Percentiles rank a stretch among this genome's conserved stretches.
These are phyloP conservation scores for Origma solitaria DNA, from an alignment of 2,113 vertebrate genomes.

Conservation along the genomic window DNA sequence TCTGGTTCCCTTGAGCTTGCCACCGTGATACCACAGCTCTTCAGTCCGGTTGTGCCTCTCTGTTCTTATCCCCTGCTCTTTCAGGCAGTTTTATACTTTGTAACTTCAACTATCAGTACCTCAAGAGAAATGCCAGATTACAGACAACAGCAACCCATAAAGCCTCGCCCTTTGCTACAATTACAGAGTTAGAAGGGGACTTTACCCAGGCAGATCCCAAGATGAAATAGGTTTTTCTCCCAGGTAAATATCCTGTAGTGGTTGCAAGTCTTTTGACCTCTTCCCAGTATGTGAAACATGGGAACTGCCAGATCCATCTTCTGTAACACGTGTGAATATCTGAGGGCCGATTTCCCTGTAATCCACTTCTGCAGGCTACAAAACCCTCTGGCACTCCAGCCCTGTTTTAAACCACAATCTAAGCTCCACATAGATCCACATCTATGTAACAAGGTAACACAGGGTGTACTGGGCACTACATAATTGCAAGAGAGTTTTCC, in stretches of 20 bases:
- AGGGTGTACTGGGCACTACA: background rate
- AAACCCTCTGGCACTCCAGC: background rate
- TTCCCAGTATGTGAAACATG: background rate
- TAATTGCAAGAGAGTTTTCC: background rate
- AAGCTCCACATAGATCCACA: accelerated
- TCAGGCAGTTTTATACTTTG: background rate
- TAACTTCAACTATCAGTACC: accelerated
- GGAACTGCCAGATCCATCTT: background rate
- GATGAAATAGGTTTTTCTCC: background rate
- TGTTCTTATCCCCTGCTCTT: accelerated
- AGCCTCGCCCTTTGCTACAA: accelerated
- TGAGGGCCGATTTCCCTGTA: background rate
- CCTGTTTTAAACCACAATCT: background rate
- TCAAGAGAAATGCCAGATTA: background rate
- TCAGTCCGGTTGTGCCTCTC: accelerated
- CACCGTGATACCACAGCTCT: accelerated
- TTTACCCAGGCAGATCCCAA: background rate
- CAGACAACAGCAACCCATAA: background rate
- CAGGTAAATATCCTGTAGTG: too few species aligned
- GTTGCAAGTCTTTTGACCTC: background rate
- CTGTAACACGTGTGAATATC: background rate
- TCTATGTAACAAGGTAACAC: background rate
- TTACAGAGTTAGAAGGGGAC: too few species aligned
- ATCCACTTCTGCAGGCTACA: background rate
- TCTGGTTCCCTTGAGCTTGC: background rate